Evolutionary conservation across 1,140 invertebrate genomes (phyloP).

Genomic region (Cotesia typhae): DNA sequence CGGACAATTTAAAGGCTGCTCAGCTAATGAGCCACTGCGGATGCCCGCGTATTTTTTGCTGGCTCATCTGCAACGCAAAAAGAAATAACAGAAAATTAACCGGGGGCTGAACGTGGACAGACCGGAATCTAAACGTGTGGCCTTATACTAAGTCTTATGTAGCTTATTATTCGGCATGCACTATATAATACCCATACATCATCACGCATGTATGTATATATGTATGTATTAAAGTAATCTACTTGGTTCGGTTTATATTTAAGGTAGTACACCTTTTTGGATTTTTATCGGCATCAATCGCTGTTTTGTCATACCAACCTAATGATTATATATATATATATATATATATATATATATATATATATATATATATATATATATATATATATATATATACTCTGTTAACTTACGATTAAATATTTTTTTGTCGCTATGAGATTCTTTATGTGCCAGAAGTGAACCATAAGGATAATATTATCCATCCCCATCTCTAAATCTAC

Average conservation of each 20-base stretch:
- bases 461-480: too few relatives aligned
- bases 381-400: slow-evolving; percentile 4
- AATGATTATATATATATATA: slow-evolving; percentile 10
- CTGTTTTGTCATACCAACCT: slow-evolving; percentile 17
- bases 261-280: too few relatives aligned
- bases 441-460: too few relatives aligned
- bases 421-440: too few relatives aligned
- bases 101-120: background rate
- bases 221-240: too few relatives aligned
- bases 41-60: slow-evolving; percentile 45
- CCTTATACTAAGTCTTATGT: background rate
- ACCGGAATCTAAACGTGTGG: slow-evolving; percentile 7
- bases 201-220: too few relatives aligned
- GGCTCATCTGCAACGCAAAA: background rate
- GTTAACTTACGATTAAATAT: too few relatives aligned
- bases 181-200: too few relatives aligned
- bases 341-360: slow-evolving; percentile 4
- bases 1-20: slow-evolving; percentile 62
- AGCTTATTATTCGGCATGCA: too few relatives aligned
- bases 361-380: background rate
- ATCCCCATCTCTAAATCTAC: too few relatives aligned
- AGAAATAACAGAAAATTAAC: background rate
- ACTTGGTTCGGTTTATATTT: too few relatives aligned
- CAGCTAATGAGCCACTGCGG: slow-evolving; percentile 57
- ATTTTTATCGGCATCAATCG: background rate